Evolutionary conservation across 2,113 vertebrate species (phyloP), one percentile per base, ranked within the genome.

Genomic region (Eulacestoma nigropectus): DNA sequence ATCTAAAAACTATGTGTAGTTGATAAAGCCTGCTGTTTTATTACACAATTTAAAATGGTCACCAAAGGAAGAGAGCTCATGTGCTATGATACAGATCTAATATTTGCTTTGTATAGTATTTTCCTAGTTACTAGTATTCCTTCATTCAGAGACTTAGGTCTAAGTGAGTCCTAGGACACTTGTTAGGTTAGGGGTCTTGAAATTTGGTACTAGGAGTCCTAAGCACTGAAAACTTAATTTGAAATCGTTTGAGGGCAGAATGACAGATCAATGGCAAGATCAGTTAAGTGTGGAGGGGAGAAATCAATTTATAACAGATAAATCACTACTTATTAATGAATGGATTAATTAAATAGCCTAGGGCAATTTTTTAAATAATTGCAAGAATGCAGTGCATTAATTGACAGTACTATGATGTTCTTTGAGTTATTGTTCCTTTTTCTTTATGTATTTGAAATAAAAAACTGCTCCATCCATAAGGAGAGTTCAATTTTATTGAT

Each of bases 291-390:
- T 90, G 18, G 74, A 88, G 69, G 62, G 74, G 49, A 87, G 20
- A 95, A 95, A 96, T 96, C 83, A 75, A 37, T 93, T 94, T 95
- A 53, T 89, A 90, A 83, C 67, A 87, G 59, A 75, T 93, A 95
- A 91, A 53, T 94, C 91, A 57, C 59, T 95, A 72, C 57, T 84
- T 94, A 55, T 90, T 97, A 95, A 94, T 94, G 44, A 95, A 94
- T 94, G 44, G 82, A 92, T 93, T 96, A 88, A 81, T 91, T 95
- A 94, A 95, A 92, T 87, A 85, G 76, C 47, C 59, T 70, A 56
- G 44, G 69, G 68, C 92, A 93, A 78, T 91, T 67, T 16, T 49
- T 94, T 83, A 60, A 87, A 87, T 92, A 35, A 92, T 95, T 94
- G 90, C 35, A 89, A 83, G 35, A 95, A 74, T 52, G 52, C 4